Percentiles rank a stretch among this genome's conserved stretches.
Conservation (phyloP, 2,888 invertebrate species). For the Drosophila neonasuta region DNA sequence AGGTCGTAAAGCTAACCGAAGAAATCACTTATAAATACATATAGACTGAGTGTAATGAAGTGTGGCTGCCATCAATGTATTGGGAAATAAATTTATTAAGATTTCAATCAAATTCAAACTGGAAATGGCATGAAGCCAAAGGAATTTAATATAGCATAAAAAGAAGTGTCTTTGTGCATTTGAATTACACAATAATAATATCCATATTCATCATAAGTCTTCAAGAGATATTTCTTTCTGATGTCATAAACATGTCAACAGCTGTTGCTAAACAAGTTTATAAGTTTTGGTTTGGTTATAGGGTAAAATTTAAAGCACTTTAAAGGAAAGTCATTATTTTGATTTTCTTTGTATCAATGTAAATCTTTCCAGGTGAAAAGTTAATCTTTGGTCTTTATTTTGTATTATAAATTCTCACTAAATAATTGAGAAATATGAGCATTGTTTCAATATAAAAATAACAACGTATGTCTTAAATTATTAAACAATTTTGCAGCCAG, state of each 20-base stretch:
- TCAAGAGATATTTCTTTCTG: not conserved
- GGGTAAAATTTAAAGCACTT: too few relatives aligned
- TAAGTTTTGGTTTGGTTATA: not conserved
- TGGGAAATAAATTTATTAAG: conserved; percentile 1
- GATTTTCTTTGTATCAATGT: too few relatives aligned
- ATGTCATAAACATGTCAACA: not conserved
- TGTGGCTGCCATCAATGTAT: not conserved
- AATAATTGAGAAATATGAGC: too few relatives aligned
- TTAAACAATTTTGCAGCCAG: too few relatives aligned
- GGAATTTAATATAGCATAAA: not conserved
- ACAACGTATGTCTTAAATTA: too few relatives aligned
- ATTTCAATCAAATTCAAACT: not conserved
- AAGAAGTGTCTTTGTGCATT: not conserved
- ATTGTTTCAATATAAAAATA: too few relatives aligned
- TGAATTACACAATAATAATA: not conserved
- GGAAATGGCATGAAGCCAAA: not conserved
- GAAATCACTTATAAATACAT: not conserved
- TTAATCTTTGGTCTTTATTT: too few relatives aligned
- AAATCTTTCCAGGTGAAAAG: too few relatives aligned
- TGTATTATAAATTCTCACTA: too few relatives aligned
- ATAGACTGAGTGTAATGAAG: not conserved
- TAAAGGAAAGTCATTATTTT: too few relatives aligned
- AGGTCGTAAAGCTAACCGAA: not conserved
- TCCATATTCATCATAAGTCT: not conserved
- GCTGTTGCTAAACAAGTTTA: not conserved